Conservation (phyloP, 2,888 invertebrate species). For the Drosophila demipolita region DNA sequence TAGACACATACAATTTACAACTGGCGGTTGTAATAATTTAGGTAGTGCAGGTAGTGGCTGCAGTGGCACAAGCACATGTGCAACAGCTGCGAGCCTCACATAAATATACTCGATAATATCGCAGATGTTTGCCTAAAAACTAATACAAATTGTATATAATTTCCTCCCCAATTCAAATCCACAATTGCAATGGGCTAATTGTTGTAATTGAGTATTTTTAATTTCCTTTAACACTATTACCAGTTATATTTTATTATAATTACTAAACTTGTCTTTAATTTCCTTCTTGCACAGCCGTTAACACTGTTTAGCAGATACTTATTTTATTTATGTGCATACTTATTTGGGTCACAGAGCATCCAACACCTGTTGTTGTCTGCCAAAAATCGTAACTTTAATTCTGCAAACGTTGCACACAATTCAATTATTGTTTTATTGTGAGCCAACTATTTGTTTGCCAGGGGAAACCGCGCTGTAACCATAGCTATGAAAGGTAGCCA, state of each 20-base stretch:
- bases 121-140: background rate
- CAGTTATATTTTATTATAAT: background rate
- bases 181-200: too few species aligned
- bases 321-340: background rate
- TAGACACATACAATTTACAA: background rate
- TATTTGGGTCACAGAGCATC: slow-evolving; percentile 9
- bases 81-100: slow-evolving; percentile 10
- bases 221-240: too few species aligned
- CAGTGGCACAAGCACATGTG: background rate
- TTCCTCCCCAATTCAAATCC: too few species aligned
- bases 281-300: background rate
- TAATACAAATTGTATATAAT: background rate
- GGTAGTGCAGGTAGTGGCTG: slow-evolving; percentile 30
- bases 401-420: background rate
- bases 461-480: slow-evolving; percentile 53
- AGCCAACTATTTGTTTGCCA: slow-evolving; percentile 43
- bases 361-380: slow-evolving; percentile 62
- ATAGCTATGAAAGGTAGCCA: slow-evolving; percentile 60
- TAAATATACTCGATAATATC: background rate
- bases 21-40: background rate
- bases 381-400: background rate
- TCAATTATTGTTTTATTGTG: background rate
- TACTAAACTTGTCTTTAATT: background rate
- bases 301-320: background rate
- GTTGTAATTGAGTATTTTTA: too few species aligned